A percentile compares a stretch with the other conserved stretches of the same genome.
Evolutionary conservation across 2,113 vertebrate species (phyloP).

Genomic region (Thryonomys swinderianus): DNA sequence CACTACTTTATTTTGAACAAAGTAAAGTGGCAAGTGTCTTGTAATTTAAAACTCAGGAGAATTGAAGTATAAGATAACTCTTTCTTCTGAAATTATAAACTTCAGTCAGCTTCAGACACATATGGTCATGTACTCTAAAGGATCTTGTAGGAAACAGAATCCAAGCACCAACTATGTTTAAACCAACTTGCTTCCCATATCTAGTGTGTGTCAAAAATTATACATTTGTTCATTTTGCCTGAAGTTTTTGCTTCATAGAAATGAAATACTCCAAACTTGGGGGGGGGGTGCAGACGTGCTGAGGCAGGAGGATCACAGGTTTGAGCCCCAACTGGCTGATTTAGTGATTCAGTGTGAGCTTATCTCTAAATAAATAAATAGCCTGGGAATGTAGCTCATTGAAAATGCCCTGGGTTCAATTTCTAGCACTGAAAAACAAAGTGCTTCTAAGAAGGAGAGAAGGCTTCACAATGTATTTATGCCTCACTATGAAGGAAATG

Average conservation of each 20-base stretch:
- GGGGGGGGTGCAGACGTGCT: background rate
- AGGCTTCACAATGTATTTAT: background rate
- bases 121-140: background rate
- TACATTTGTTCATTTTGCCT: background rate
- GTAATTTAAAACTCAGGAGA: background rate
- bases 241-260: background rate
- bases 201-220: background rate
- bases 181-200: background rate
- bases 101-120: background rate
- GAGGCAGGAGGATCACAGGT: background rate
- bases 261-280: background rate
- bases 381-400: background rate
- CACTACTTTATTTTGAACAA: background rate
- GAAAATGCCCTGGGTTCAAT: background rate
- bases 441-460: background rate
- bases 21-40: background rate
- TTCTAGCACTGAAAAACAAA: background rate
- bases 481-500: slow-evolving; percentile 19
- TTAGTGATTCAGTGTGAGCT: background rate
- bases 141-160: background rate
- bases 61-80: slow-evolving; percentile 3
- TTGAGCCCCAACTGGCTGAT: background rate
- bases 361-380: too few relatives aligned
- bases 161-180: background rate
- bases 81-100: background rate